phyloP scores from a whole-genome alignment of 2,113 vertebrate species.

The Papio anubis region DNA sequence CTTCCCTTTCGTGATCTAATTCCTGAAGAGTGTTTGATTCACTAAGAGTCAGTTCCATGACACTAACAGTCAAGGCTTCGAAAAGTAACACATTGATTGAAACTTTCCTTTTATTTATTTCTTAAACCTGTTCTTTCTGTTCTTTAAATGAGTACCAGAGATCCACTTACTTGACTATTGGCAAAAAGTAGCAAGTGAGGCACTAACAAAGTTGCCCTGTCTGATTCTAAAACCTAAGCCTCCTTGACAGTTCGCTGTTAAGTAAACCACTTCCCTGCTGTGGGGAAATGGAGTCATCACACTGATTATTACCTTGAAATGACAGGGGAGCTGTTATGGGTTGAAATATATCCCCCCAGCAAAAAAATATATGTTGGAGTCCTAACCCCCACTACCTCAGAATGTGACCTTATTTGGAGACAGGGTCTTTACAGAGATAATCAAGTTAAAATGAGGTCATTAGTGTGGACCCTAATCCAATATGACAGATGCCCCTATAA shows the following conservation, averaged over 20 bases:
- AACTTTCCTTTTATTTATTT: not conserved
- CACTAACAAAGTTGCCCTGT: not conserved
- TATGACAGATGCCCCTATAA: not conserved
- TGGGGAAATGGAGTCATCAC: not conserved
- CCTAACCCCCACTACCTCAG: not conserved
- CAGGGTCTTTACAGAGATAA: not conserved
- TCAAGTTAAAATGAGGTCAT: not conserved
- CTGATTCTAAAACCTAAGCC: not conserved
- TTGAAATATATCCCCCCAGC: not conserved
- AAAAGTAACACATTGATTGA: not conserved
- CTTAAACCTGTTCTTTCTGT: not conserved
- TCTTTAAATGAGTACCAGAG: not conserved
- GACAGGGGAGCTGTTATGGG: not conserved
- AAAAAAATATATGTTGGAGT: not conserved
- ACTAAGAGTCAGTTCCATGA: not conserved
- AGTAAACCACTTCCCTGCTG: not conserved
- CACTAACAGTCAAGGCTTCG: not conserved
- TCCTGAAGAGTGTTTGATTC: not conserved
- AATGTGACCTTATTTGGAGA: not conserved
- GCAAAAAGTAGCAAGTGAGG: not conserved
- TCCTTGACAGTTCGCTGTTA: not conserved
- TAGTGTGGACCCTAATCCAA: not conserved
- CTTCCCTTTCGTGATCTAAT: not conserved
- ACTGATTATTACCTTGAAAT: not conserved
- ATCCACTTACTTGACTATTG: not conserved